A percentile compares a stretch with the other conserved stretches of the same genome.
These are phyloP conservation scores for Leptonema lineaticorne DNA, from an alignment of 1,140 invertebrate species.

Conservation along the genomic window DNA sequence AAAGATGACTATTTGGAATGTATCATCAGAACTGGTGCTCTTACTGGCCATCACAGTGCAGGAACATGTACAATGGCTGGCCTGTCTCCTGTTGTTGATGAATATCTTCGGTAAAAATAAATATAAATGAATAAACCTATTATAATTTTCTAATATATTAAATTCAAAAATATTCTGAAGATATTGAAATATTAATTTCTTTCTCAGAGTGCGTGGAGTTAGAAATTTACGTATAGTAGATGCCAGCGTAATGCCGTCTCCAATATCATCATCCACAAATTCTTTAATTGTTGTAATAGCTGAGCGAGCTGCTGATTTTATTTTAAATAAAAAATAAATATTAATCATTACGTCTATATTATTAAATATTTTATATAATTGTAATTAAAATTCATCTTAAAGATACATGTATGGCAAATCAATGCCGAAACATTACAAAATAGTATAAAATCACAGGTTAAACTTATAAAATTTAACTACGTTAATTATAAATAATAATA, in stretches of 20 bases:
- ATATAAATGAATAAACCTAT: neutral
- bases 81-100: slow-evolving; percentile 58
- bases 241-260: slow-evolving; percentile 69
- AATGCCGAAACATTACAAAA: too few species aligned
- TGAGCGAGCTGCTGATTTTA: slow-evolving; percentile 64
- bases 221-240: slow-evolving; percentile 66
- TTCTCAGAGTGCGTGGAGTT: slow-evolving; percentile 63
- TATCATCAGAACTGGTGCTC: slow-evolving; percentile 60
- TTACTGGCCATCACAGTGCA: slow-evolving; percentile 68
- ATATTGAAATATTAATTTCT: slow-evolving; percentile 19
- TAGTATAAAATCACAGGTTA: too few species aligned
- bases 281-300: slow-evolving; percentile 67
- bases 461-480: too few species aligned
- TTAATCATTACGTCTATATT: too few species aligned
- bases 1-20: slow-evolving; percentile 67
- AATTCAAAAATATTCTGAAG: slow-evolving; percentile 30
- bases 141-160: neutral
- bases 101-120: slow-evolving; percentile 54
- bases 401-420: too few species aligned
- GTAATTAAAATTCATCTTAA: too few species aligned
- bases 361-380: too few species aligned
- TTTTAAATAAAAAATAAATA: slow-evolving; percentile 44
- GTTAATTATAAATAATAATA: too few species aligned
- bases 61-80: slow-evolving; percentile 67
- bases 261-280: slow-evolving; percentile 68